Conservation (phyloP, 2,888 invertebrate species). For the Tetheella fluctuosa region DNA sequence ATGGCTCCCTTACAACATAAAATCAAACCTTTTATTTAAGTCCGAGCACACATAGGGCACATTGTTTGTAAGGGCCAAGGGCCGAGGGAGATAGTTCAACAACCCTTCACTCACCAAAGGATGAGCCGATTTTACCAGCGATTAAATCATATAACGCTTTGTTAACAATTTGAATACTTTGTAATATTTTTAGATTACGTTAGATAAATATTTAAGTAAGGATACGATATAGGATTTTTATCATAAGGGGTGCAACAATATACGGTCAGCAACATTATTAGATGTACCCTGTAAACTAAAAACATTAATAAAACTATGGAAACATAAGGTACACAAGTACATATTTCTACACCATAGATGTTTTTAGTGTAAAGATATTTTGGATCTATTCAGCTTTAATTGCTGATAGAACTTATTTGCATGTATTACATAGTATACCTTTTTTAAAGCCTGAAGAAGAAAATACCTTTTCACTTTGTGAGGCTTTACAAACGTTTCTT, state of each 20-base stretch:
- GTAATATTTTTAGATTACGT: slow-evolving; percentile 31
- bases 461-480: too few species aligned
- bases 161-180: slow-evolving; percentile 35
- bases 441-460: not conserved
- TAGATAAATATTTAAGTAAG: not conserved
- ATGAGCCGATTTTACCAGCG: slow-evolving; percentile 56
- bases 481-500: too few species aligned
- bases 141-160: slow-evolving; percentile 59
- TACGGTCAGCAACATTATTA: too few species aligned
- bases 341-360: too few species aligned
- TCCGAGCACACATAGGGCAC: slow-evolving; percentile 72
- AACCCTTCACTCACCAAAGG: slow-evolving; percentile 80
- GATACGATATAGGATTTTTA: not conserved
- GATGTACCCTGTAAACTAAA: too few species aligned
- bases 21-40: slow-evolving; percentile 85
- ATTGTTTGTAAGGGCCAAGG: slow-evolving; percentile 62
- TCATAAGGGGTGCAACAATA: not conserved
- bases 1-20: slow-evolving; percentile 79
- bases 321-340: too few species aligned
- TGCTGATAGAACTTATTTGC: too few species aligned
- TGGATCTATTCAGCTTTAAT: too few species aligned
- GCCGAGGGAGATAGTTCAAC: slow-evolving; percentile 75
- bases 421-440: too few species aligned
- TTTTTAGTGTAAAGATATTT: too few species aligned
- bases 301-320: too few species aligned